These are phyloP conservation scores for Gambusia yucatana DNA, from an alignment of 2,797 vertebrate species.

Conservation along the genomic window DNA sequence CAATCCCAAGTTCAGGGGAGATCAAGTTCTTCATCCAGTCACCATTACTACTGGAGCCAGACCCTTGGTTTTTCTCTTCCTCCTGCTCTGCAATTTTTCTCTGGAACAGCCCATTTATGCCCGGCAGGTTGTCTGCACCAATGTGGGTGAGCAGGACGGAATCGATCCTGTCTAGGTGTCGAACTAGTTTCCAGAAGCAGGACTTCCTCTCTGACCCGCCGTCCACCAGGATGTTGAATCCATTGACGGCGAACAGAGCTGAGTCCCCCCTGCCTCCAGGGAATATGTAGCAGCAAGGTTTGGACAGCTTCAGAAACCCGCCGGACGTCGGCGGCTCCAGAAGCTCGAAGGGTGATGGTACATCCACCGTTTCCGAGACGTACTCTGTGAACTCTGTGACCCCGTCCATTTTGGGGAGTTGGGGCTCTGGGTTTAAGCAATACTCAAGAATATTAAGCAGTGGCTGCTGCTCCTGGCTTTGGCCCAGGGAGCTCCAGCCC, in stretches of 20 bases:
- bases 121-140: slow-evolving; percentile 96
- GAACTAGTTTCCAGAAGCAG: slow-evolving; percentile 99
- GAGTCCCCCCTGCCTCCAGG: slow-evolving; percentile 97
- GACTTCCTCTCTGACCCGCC: slow-evolving; percentile 96
- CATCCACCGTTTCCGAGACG: slow-evolving; percentile 94
- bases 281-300: slow-evolving; percentile 99
- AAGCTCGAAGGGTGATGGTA: slow-evolving; percentile 95
- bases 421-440: slow-evolving; percentile 88
- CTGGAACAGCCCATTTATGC: slow-evolving; percentile 96
- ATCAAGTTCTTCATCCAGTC: slow-evolving; percentile 98
- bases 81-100: slow-evolving; percentile 97
- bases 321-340: slow-evolving; percentile 96
- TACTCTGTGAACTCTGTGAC: slow-evolving; percentile 95
- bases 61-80: slow-evolving; percentile 90
- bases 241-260: slow-evolving; percentile 96
- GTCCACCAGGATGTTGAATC: slow-evolving; percentile 97
- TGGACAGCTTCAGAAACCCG: slow-evolving; percentile 98
- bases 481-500: slow-evolving; percentile 90
- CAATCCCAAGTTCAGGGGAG: slow-evolving; percentile 96
- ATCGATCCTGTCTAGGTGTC: slow-evolving; percentile 96
- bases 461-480: slow-evolving; percentile 81
- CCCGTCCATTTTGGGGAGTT: slow-evolving; percentile 93
- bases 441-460: slow-evolving; percentile 84
- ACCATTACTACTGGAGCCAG: slow-evolving; percentile 88
- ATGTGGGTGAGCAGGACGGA: slow-evolving; percentile 97